These are phyloP conservation scores for Amazona vittata DNA, from an alignment of 2,113 vertebrate species.

Conservation along the genomic window DNA sequence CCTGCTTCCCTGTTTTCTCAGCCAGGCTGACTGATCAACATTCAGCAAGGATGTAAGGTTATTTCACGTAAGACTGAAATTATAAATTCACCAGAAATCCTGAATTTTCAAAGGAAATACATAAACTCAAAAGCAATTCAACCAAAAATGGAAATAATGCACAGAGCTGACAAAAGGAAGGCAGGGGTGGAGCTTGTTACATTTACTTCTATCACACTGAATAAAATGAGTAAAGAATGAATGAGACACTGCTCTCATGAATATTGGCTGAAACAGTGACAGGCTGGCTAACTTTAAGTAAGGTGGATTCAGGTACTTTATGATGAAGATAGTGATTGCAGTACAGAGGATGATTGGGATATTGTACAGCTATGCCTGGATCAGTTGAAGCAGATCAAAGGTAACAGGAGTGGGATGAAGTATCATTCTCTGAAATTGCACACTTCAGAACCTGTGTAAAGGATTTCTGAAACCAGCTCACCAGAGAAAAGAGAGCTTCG, in stretches of 20 bases:
- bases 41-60: neutral
- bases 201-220: neutral
- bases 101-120: neutral
- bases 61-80: neutral
- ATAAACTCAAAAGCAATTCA: neutral
- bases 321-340: neutral
- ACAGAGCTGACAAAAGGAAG: neutral
- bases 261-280: neutral
- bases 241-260: neutral
- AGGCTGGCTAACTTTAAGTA: neutral
- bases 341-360: neutral
- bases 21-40: neutral
- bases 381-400: neutral
- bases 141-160: neutral
- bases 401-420: neutral
- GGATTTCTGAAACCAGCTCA: neutral
- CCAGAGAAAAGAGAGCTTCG: neutral
- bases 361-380: neutral
- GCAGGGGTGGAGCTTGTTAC: neutral
- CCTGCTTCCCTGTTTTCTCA: neutral
- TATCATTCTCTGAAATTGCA: neutral
- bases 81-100: neutral
- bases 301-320: neutral
- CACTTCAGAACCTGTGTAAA: neutral
- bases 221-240: neutral